Evolutionary conservation across 92 coral and sea anemone genomes (phyloP), one percentile per base, ranked within the genome.

Genomic region (Plumapathes pennacea): DNA sequence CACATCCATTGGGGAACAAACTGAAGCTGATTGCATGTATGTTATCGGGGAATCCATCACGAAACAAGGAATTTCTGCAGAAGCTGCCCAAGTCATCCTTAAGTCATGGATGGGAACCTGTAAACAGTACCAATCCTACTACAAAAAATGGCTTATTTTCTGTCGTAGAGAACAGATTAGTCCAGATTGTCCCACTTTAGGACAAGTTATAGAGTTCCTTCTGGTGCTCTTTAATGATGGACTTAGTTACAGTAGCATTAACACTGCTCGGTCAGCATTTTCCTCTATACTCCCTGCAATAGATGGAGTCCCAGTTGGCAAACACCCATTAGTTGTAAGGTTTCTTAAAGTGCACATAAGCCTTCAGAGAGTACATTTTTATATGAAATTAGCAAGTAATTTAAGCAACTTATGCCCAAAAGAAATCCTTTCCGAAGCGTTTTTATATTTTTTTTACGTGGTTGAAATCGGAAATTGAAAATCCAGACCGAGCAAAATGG

Each of bases 101-200:
- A 25, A 49, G 34, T 24, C 55, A 22, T 49, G 50, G 50, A 44
- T 32, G 55, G 31, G 5, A 49, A 22, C 33, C 17, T n/a, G n/a
- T 25, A 25, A 24, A 49, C 55, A 49, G 55, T 49, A 49, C 34
- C 45, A 39, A 39, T 39, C 45, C 55, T 49, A 49, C 34, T 26
- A 49, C 55, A 49, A 49, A 49, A 49, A 49, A 49, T 49, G 45
- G 45, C 45, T 39, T 39, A 37, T 26, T 37, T 49, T 49, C 33
- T 49, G 55, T 49, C 55, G 4, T 25, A 49, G 34, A 49, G 55
- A 49, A 49, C 55, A 49, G 33, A 26, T 49, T 24, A 49, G n/a
- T 3, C n/a, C 19, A 39, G 45, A 39, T 2, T 49, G 27, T 49
- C 55, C 25, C 58, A 30, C 58, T 52, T 52, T 52, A 10, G 58